Conservation (phyloP, 2,113 vertebrate species). For the Hippocampus mohnikei region DNA sequence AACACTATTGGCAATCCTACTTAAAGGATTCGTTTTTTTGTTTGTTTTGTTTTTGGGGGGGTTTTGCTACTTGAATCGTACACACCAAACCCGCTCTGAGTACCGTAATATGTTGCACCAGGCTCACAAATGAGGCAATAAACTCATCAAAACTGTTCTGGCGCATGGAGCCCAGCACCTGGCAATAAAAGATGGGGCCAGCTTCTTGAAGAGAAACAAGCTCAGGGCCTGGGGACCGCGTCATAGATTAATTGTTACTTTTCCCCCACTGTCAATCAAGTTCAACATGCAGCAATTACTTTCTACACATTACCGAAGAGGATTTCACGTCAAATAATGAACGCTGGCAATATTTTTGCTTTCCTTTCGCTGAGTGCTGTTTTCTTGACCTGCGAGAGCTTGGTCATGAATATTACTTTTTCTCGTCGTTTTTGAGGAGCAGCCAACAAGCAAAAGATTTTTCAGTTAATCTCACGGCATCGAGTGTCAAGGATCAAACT, state of each 20-base stretch:
- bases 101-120: not conserved
- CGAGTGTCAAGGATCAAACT: slow-evolving; percentile 44
- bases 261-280: not conserved
- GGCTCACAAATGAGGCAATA: not conserved
- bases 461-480: slow-evolving; percentile 19
- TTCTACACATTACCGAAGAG: not conserved
- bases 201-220: not conserved
- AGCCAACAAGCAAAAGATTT: slow-evolving; percentile 19
- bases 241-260: not conserved
- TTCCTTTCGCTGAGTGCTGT: slow-evolving; percentile 1
- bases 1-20: not conserved
- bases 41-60: no score
- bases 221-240: not conserved
- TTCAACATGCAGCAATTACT: not conserved
- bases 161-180: not conserved
- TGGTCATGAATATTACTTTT: not conserved
- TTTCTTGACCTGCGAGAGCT: not conserved
- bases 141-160: not conserved
- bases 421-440: slow-evolving; percentile 24
- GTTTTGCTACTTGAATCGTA: not conserved
- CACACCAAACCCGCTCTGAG: not conserved
- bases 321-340: not conserved
- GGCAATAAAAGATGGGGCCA: not conserved
- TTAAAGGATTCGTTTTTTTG: no score
- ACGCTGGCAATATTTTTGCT: not conserved